phyloP scores from a whole-genome alignment of 2,113 vertebrate species.

The Colistium nudipinnis region DNA sequence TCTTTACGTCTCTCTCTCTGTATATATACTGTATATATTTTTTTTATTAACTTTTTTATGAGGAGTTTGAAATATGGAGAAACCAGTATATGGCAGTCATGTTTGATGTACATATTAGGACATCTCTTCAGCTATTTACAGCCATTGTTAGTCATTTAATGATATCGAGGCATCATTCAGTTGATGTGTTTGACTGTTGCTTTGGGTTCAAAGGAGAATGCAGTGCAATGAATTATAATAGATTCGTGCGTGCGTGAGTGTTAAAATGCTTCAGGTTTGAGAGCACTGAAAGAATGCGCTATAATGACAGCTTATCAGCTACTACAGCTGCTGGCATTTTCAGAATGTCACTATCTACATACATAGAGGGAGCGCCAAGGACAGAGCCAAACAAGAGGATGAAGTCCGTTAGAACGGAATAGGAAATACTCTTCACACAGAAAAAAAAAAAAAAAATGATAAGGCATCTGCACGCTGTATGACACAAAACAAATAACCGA shows the following conservation, averaged over 20 bases:
- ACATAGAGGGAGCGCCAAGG: constrained; percentile 38
- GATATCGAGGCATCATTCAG: neutral
- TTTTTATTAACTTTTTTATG: constrained; percentile 3
- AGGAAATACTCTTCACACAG: too few relatives aligned
- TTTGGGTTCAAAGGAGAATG: constrained; percentile 29
- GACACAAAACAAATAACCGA: neutral
- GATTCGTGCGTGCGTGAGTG: neutral
- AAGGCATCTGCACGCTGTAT: too few relatives aligned
- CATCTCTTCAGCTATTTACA: neutral
- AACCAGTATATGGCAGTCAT: neutral
- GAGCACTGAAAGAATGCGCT: constrained; percentile 50
- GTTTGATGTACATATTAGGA: constrained; percentile 9
- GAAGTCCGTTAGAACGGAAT: constrained; percentile 12
- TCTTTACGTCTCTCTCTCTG: too few relatives aligned
- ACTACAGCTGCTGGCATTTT: constrained; percentile 67
- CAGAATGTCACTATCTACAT: constrained; percentile 65
- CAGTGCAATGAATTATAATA: constrained; percentile 32
- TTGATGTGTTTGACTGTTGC: neutral
- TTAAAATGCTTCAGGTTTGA: constrained; percentile 54
- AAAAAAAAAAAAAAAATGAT: too few relatives aligned
- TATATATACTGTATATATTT: too few relatives aligned
- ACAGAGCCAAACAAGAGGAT: constrained; percentile 36
- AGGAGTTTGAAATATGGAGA: neutral
- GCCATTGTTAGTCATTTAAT: neutral
- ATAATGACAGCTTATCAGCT: constrained; percentile 67